Evolutionary conservation across 2,113 vertebrate species (phyloP).

Genomic region (Narcine bancroftii): DNA sequence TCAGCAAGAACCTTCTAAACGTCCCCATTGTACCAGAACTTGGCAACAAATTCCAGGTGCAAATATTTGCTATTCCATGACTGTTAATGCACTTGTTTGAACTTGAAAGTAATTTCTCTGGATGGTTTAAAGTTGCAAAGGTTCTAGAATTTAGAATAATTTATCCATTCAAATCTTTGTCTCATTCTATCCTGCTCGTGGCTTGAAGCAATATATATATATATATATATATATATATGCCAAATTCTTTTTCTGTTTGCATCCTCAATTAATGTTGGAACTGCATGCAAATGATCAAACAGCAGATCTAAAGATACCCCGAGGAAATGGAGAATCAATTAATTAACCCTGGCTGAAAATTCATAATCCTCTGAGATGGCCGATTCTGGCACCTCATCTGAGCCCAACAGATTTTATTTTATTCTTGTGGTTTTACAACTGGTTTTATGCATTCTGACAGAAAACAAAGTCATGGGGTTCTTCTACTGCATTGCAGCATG

Average conservation of each 20-base stretch:
- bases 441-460: constrained; percentile 3
- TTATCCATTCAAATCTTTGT: neutral
- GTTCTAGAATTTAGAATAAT: neutral
- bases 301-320: neutral
- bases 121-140: neutral
- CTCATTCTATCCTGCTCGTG: neutral
- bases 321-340: neutral
- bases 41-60: too few species aligned
- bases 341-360: neutral
- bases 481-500: neutral
- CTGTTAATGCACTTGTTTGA: neutral
- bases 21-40: too few species aligned
- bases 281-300: neutral
- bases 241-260: neutral
- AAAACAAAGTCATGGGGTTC: neutral
- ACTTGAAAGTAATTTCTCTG: too few species aligned
- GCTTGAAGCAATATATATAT: neutral
- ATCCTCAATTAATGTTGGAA: neutral
- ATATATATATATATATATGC: too few species aligned
- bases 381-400: neutral
- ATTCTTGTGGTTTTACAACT: neutral
- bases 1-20: too few species aligned
- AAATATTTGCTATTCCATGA: too few species aligned
- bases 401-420: neutral
- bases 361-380: neutral